Conservation (phyloP, 2,113 vertebrate genomes). For the Macaca mulatta region DNA sequence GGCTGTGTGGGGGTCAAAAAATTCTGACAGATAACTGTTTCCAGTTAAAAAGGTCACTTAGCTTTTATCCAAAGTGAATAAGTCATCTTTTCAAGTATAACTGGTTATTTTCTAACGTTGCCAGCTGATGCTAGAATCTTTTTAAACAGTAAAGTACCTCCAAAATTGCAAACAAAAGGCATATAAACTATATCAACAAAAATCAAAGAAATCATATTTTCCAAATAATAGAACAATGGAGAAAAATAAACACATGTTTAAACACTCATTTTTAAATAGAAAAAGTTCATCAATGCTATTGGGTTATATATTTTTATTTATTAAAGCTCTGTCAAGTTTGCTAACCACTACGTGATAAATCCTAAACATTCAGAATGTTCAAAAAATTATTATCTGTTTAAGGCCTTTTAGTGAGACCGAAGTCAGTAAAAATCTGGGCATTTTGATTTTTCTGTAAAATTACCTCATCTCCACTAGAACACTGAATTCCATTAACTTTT, state of each 20-base stretch:
- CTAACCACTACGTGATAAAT: background rate
- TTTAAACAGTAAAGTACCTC: slow-evolving; percentile 22
- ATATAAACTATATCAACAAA: background rate
- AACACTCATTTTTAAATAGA: background rate
- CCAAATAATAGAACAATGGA: background rate
- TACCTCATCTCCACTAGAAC: slow-evolving; percentile 37
- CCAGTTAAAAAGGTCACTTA: background rate
- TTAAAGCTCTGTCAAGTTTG: background rate
- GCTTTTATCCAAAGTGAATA: slow-evolving; percentile 5
- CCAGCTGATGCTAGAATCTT: background rate
- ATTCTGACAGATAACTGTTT: background rate
- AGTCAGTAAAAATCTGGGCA: background rate
- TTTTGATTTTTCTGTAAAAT: slow-evolving; percentile 54
- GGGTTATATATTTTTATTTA: slow-evolving; percentile 32
- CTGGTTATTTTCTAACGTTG: slow-evolving; percentile 4
- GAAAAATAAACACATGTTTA: background rate
- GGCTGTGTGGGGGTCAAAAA: background rate
- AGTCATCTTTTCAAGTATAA: slow-evolving; percentile 1
- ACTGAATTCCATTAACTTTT: slow-evolving; percentile 41
- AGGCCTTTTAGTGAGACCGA: background rate
- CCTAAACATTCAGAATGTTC: slow-evolving; percentile 31
- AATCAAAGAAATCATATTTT: background rate
- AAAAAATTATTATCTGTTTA: background rate
- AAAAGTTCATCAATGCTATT: background rate
- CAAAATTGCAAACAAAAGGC: background rate